These are phyloP conservation scores for Acrocera orbiculus DNA, from an alignment of 2,888 invertebrate genomes.

Conservation along the genomic window DNA sequence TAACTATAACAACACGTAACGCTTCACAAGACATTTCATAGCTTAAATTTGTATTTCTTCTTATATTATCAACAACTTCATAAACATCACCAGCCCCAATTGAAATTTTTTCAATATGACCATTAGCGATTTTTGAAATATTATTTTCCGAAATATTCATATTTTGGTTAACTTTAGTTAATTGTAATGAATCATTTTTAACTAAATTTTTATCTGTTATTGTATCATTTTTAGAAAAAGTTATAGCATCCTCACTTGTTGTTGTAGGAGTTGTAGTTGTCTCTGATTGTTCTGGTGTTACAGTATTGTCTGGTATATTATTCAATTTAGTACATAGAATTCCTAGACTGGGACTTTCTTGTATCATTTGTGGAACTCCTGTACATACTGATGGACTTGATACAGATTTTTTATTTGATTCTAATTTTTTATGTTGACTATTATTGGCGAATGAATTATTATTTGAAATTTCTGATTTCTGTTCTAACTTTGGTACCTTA, in stretches of 20 bases:
- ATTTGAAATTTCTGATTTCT: slow-evolving; percentile 5
- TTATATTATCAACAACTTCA: slow-evolving; percentile 60
- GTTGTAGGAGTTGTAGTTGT: slow-evolving; percentile 26
- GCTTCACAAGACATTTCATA: slow-evolving; percentile 75
- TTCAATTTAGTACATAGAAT: slow-evolving; percentile 17
- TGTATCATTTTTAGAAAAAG: slow-evolving; percentile 27
- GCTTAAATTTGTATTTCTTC: slow-evolving; percentile 68
- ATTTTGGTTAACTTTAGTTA: not conserved
- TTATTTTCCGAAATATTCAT: not conserved
- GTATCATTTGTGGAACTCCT: slow-evolving; percentile 20
- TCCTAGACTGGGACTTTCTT: slow-evolving; percentile 29
- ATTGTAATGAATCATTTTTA: no score
- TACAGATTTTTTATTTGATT: slow-evolving; percentile 29
- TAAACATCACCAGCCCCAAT: slow-evolving; percentile 39
- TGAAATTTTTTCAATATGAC: not conserved
- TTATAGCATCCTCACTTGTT: slow-evolving; percentile 30
- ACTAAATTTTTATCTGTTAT: slow-evolving; percentile 14
- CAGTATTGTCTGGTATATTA: slow-evolving; percentile 28
- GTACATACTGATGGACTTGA: slow-evolving; percentile 28
- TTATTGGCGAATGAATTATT: slow-evolving; percentile 13
- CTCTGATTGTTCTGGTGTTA: slow-evolving; percentile 28
- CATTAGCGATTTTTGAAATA: not conserved
- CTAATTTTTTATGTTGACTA: slow-evolving; percentile 22
- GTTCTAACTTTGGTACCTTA: slow-evolving; percentile 7
- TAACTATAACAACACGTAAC: slow-evolving; percentile 54